Evolutionary conservation across 1,140 invertebrate species (phyloP).

Genomic region (Popillia japonica): DNA sequence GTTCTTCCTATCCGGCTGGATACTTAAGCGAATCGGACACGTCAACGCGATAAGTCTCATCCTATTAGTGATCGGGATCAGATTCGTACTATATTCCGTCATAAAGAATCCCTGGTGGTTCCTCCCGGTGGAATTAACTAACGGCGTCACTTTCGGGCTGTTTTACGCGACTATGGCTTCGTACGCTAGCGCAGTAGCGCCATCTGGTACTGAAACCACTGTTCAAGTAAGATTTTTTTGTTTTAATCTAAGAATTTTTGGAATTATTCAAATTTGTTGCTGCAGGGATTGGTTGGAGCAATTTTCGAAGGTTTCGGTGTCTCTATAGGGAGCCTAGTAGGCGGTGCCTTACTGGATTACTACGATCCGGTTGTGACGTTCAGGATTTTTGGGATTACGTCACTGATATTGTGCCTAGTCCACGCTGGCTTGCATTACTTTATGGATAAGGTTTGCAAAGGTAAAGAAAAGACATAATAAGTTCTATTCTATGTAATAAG

Average conservation of each 20-base stretch:
- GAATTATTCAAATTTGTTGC: constrained; percentile 15
- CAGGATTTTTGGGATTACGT: constrained; percentile 73
- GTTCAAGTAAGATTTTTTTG: constrained; percentile 69
- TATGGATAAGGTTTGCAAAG: constrained; percentile 58
- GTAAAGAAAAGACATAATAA: constrained; percentile 55
- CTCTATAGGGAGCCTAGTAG: constrained; percentile 78
- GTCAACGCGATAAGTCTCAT: constrained; percentile 83
- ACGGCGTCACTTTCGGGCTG: constrained; percentile 88
- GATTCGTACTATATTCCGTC: constrained; percentile 85
- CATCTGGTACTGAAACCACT: constrained; percentile 86
- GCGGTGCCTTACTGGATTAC: constrained; percentile 70
- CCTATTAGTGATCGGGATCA: constrained; percentile 75
- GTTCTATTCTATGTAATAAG: no score
- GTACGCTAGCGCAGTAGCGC: constrained; percentile 85
- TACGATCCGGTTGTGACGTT: constrained; percentile 74
- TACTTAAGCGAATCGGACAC: constrained; percentile 85
- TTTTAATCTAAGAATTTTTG: no score
- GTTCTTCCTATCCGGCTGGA: constrained; percentile 83
- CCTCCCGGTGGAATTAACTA: constrained; percentile 84
- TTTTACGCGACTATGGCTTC: constrained; percentile 90
- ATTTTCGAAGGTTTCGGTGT: constrained; percentile 87
- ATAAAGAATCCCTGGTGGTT: constrained; percentile 82
- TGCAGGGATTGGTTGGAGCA: constrained; percentile 81
- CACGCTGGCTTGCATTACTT: constrained; percentile 69
- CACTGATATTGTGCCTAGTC: constrained; percentile 69